Evolutionary conservation across 23 tunicate species (phyloP).

Genomic region (Styela clava): DNA sequence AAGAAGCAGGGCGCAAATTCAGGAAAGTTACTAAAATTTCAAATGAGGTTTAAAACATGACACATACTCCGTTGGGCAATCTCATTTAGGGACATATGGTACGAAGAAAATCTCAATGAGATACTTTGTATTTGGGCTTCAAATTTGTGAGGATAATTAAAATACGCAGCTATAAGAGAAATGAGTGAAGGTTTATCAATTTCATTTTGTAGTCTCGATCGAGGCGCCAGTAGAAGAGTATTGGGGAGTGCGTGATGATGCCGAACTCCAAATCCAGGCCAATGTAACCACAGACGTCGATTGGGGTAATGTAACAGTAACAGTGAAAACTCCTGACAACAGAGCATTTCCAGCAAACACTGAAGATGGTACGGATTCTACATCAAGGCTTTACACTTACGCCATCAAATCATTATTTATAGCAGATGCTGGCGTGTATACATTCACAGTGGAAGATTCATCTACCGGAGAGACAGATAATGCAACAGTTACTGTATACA

Average conservation of each 20-base stretch:
- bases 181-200: too few relatives aligned
- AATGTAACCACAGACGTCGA: constrained; percentile 13
- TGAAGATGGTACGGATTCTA: neutral
- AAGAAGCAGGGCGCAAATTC: too few relatives aligned
- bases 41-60: too few relatives aligned
- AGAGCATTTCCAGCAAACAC: neutral
- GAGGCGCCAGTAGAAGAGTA: neutral
- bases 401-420: constrained; percentile 11
- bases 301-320: constrained; percentile 21
- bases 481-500: neutral
- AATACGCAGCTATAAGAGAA: too few relatives aligned
- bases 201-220: constrained; percentile 11
- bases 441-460: constrained; percentile 4
- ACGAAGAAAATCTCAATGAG: too few relatives aligned
- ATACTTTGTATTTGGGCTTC: too few relatives aligned
- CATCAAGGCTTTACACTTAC: constrained; percentile 9
- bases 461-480: constrained; percentile 10
- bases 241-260: constrained; percentile 11
- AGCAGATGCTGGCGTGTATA: constrained; percentile 21
- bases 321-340: neutral
- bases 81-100: too few relatives aligned
- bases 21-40: too few relatives aligned
- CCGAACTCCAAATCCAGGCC: constrained; percentile 11
- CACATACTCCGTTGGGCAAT: too few relatives aligned
- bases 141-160: too few relatives aligned